These are phyloP conservation scores for Onychomys arenicola DNA, from an alignment of 2,797 vertebrate species.

Conservation along the genomic window DNA sequence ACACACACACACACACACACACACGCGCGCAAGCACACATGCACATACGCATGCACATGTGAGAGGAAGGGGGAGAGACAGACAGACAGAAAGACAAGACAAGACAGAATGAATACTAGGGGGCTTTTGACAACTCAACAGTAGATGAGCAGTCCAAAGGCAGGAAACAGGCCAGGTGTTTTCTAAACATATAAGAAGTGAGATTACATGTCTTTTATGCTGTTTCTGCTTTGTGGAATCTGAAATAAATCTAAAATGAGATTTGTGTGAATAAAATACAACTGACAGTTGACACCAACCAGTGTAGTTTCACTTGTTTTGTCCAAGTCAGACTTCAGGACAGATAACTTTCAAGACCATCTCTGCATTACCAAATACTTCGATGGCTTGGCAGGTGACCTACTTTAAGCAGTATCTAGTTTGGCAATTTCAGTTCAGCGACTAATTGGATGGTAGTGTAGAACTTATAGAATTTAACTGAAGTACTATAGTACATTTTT, in stretches of 20 bases:
- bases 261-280: slow-evolving; percentile 70
- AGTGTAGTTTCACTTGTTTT: slow-evolving; percentile 63
- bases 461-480: slow-evolving; percentile 68
- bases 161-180: slow-evolving; percentile 55
- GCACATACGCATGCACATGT: too few relatives aligned
- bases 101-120: slow-evolving; percentile 30
- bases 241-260: slow-evolving; percentile 63
- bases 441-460: slow-evolving; percentile 67
- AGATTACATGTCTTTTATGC: slow-evolving; percentile 34
- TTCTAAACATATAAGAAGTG: slow-evolving; percentile 7
- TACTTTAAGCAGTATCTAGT: slow-evolving; percentile 73
- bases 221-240: slow-evolving; percentile 56
- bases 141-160: slow-evolving; percentile 25
- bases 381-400: slow-evolving; percentile 60
- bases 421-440: slow-evolving; percentile 68
- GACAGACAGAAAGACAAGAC: neutral
- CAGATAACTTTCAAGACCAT: slow-evolving; percentile 65
- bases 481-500: slow-evolving; percentile 46
- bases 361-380: slow-evolving; percentile 73
- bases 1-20: neutral
- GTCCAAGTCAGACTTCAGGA: slow-evolving; percentile 64
- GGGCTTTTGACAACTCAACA: slow-evolving; percentile 8
- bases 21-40: too few relatives aligned
- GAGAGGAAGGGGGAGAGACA: neutral
- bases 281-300: slow-evolving; percentile 48